Evolutionary conservation across 2,888 invertebrate species (phyloP), one percentile per base, ranked within the genome.

Genomic region (Heliconius charithonia): DNA sequence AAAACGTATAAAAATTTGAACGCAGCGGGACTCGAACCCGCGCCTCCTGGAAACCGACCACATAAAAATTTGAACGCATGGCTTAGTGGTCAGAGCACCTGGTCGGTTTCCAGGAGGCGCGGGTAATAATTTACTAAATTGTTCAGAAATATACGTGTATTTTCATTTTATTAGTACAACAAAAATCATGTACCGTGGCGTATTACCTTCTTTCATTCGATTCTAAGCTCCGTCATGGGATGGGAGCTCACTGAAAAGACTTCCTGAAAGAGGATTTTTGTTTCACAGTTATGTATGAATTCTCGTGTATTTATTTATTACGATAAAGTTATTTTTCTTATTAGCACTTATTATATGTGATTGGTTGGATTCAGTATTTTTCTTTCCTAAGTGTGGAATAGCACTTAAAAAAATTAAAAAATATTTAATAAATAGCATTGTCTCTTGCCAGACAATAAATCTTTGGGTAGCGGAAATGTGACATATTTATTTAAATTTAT

Each of bases 261-360:
- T 72, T 72, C 59, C 72, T 37, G 56, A 72, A 72, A 56, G 56
- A 72, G 32, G 32, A 72, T 72, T 72, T 59, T 72, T 72, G 72
- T 72, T 72, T 72, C n/a, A 0, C 59, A n/a, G 59, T 59, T 71
- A 22, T 71, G 32, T 32, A 12, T 22, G 4, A 72, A 72, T 56
- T 71, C n/a, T 32, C 32, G 56, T 51, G 32, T n/a, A 19, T 51
- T 51, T 19, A 56, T 72, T 72, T 59, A 56, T 2, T 1, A 59
- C 32, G 72, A 59, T 59, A 29, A 72, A 56, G 29, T 71, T 32
- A 56, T 71, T 72, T 72, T 59, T 29, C 51, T n/a, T 72, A 56
- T 59, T 29, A 29, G 32, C 27, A 2, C 4, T 25, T 27, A 13
- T 25, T 12, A 51, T 29, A 70, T 4, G 29, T 72, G 32, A 72